Percentiles rank a stretch among this genome's conserved stretches.
phyloP scores from a whole-genome alignment of 2,113 vertebrate genomes.

The Mormoops blainvillei region DNA sequence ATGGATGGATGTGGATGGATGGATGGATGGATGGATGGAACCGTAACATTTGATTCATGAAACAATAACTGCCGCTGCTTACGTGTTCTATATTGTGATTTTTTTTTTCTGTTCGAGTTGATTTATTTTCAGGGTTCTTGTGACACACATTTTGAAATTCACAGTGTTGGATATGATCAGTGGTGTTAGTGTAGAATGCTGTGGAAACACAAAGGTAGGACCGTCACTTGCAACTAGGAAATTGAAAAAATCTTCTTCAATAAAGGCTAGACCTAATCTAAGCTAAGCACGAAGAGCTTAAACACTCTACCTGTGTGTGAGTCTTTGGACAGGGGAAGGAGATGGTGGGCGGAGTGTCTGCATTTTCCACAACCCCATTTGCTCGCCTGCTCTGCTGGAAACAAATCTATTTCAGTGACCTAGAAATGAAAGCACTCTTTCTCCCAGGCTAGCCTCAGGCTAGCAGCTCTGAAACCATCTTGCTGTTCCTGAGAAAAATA shows the following conservation, averaged over 20 bases:
- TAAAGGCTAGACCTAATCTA: not conserved
- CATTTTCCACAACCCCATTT: not conserved
- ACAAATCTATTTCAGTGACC: constrained; percentile 49
- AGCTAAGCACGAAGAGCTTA: not conserved
- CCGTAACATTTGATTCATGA: not conserved
- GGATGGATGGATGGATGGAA: not conserved
- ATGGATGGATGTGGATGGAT: not conserved
- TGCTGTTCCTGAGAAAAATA: constrained; percentile 36
- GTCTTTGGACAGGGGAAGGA: not conserved
- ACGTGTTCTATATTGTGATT: not conserved
- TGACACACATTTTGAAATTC: not conserved
- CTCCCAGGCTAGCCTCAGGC: constrained; percentile 44
- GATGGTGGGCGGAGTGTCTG: not conserved
- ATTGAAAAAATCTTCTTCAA: not conserved
- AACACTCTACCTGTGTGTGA: not conserved
- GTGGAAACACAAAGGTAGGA: not conserved
- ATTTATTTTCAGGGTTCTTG: constrained; percentile 6
- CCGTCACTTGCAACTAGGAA: not conserved
- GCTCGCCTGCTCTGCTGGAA: not conserved
- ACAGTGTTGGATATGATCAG: not conserved
- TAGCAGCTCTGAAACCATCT: not conserved
- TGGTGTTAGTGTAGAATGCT: not conserved
- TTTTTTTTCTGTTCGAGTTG: not conserved
- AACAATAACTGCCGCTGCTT: not conserved
- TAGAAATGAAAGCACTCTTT: constrained; percentile 61